Evolutionary conservation across 2,113 vertebrate species (phyloP).

Genomic region (Andinoacara biseriatus): DNA sequence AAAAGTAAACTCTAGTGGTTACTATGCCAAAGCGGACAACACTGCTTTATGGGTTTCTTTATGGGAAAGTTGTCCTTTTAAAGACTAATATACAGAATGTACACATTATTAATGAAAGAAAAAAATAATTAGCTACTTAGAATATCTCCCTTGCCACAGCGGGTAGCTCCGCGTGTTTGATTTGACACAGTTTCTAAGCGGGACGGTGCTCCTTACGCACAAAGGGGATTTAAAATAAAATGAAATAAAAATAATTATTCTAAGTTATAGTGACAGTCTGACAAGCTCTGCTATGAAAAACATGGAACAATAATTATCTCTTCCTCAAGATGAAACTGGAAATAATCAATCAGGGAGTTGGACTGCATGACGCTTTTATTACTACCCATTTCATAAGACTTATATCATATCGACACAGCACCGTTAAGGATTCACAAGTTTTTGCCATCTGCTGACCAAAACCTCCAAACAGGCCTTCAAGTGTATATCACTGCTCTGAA

Average conservation of each 20-base stretch:
- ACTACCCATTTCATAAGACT: neutral
- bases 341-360: neutral
- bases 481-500: neutral
- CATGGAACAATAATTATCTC: too few species aligned
- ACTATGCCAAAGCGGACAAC: neutral
- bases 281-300: too few species aligned
- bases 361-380: neutral
- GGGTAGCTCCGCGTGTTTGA: too few species aligned
- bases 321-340: too few species aligned
- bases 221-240: too few species aligned
- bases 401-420: neutral
- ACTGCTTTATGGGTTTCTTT: neutral
- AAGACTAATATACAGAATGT: neutral
- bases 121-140: neutral
- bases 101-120: neutral
- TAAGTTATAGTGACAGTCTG: too few species aligned
- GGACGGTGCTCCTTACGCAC: too few species aligned
- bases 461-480: neutral
- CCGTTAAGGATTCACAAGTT: neutral
- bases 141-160: too few species aligned
- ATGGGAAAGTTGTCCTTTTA: neutral
- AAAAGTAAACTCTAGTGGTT: neutral
- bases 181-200: too few species aligned
- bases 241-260: neutral
- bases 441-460: neutral